These are phyloP conservation scores for Potorous gilbertii DNA, from an alignment of 2,797 vertebrate species.

Conservation along the genomic window DNA sequence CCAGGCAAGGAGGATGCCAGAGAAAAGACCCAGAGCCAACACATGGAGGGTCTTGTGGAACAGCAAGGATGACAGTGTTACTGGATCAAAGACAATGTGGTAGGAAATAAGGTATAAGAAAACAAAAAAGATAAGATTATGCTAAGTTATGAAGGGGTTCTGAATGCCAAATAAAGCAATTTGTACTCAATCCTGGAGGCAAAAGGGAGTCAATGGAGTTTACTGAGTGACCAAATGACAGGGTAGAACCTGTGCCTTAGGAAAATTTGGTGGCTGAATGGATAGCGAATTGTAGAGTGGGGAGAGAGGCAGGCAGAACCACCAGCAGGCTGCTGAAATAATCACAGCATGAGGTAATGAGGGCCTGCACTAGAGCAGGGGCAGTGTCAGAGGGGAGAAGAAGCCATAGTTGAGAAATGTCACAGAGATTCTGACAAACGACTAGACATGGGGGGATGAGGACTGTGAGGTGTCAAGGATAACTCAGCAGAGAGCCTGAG, in stretches of 20 bases:
- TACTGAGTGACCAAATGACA: neutral
- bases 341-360: neutral
- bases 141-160: neutral
- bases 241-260: neutral
- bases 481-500: neutral
- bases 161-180: neutral
- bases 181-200: neutral
- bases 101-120: neutral
- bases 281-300: neutral
- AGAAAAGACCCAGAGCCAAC: neutral
- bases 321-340: neutral
- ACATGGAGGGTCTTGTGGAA: neutral
- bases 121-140: neutral
- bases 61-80: neutral
- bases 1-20: neutral
- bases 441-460: neutral
- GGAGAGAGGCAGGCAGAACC: neutral
- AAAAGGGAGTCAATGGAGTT: neutral
- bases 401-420: neutral
- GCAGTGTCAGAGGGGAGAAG: neutral
- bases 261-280: neutral
- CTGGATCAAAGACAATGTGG: neutral
- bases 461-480: neutral
- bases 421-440: neutral
- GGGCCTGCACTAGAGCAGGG: neutral